phyloP scores from a whole-genome alignment of 2,888 invertebrate species.

The Xiphydria camelus region DNA sequence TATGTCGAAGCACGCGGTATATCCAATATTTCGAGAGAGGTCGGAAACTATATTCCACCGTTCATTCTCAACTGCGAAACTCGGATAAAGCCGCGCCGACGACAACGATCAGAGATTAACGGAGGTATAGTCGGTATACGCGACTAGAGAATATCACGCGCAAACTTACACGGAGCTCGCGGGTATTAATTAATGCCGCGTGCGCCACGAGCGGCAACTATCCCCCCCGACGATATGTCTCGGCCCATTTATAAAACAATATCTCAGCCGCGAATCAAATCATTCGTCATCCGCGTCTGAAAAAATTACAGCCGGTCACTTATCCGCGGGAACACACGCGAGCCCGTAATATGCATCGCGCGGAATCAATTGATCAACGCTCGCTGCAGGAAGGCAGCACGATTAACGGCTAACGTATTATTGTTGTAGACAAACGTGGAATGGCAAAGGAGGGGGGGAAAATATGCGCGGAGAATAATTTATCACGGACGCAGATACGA shows the following conservation, averaged over 20 bases:
- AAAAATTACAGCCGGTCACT: background rate
- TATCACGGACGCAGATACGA: background rate
- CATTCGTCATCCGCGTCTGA: constrained; percentile 24
- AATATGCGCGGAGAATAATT: background rate
- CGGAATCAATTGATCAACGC: constrained; percentile 27
- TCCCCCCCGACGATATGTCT: constrained; percentile 20
- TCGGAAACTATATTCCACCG: too few relatives aligned
- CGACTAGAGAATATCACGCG: background rate
- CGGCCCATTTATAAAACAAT: constrained; percentile 33
- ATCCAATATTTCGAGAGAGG: too few relatives aligned
- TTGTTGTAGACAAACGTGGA: constrained; percentile 9
- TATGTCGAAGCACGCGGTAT: too few relatives aligned
- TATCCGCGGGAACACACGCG: constrained; percentile 8
- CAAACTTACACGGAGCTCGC: background rate
- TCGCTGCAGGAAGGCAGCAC: constrained; percentile 20
- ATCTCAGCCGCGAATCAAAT: constrained; percentile 28
- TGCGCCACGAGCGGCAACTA: constrained; percentile 15
- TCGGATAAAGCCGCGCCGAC: too few relatives aligned
- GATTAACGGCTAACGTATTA: constrained; percentile 24
- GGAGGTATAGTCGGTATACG: too few relatives aligned
- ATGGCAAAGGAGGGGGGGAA: background rate
- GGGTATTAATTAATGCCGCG: constrained; percentile 21
- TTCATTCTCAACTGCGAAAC: too few relatives aligned
- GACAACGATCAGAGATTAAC: too few relatives aligned
- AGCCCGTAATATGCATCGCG: constrained; percentile 13